Conservation (phyloP, 2,113 vertebrate genomes). For the Cynopterus brachyotis region DNA sequence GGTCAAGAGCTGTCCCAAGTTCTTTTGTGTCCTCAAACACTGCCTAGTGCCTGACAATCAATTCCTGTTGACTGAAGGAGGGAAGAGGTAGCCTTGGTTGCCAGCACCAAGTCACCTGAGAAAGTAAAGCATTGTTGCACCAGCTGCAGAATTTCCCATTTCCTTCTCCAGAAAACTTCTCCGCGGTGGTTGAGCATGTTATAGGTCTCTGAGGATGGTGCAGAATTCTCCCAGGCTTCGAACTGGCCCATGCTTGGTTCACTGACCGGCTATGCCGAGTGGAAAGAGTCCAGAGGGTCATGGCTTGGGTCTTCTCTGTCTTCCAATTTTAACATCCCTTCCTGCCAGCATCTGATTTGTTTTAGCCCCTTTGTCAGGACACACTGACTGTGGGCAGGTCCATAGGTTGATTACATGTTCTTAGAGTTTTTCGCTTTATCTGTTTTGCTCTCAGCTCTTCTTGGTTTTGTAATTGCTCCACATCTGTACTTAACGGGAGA, state of each 20-base stretch:
- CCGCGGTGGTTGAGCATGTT: not conserved
- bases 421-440: not conserved
- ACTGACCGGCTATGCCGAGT: not conserved
- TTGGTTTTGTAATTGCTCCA: not conserved
- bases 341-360: not conserved
- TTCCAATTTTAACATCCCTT: not conserved
- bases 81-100: not conserved
- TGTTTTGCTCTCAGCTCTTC: not conserved
- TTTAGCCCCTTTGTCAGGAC: not conserved
- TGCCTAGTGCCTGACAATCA: not conserved
- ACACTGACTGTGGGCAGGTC: not conserved
- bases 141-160: not conserved
- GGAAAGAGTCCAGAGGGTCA: not conserved
- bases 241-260: not conserved
- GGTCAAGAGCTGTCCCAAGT: not conserved
- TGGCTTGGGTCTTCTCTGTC: fast-evolving
- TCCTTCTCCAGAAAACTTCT: not conserved
- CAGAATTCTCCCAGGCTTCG: not conserved
- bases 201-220: not conserved
- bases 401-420: not conserved
- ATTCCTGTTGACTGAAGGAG: not conserved
- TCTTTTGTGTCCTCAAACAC: not conserved
- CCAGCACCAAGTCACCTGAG: not conserved
- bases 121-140: not conserved
- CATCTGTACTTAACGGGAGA: not conserved